Percentiles rank a stretch among this genome's conserved stretches.
phyloP scores from a whole-genome alignment of 1,140 invertebrate genomes.

The Polyergus mexicanus region DNA sequence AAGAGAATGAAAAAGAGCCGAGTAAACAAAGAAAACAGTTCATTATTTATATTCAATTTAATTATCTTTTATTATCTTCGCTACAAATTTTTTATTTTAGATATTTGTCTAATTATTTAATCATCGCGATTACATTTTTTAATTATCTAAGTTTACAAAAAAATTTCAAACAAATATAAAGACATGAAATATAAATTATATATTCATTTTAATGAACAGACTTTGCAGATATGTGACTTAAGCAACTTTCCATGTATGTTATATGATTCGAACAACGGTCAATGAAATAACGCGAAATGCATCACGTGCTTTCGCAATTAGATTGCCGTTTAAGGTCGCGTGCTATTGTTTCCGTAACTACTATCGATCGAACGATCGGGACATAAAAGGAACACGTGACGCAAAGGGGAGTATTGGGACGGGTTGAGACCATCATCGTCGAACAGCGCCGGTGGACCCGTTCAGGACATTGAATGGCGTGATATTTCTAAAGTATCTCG shows the following conservation, averaged over 20 bases:
- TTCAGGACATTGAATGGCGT: not conserved
- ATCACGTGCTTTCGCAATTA: conserved; percentile 57
- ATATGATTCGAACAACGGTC: conserved; percentile 1
- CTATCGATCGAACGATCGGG: conserved; percentile 61
- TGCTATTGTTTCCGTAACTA: conserved; percentile 67
- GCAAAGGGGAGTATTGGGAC: conserved; percentile 61
- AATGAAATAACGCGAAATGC: conserved; percentile 4
- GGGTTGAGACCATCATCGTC: conserved; percentile 32
- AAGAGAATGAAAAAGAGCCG: not conserved
- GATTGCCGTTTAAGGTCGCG: conserved; percentile 54
- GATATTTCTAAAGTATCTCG: not conserved
- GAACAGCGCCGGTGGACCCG: not conserved
- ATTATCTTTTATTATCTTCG: not conserved
- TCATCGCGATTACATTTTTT: not conserved
- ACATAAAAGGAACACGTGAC: conserved; percentile 58
- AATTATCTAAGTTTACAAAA: not conserved
- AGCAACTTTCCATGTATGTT: conserved; percentile 8
- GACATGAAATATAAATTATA: not conserved
- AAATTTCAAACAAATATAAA: conserved; percentile 1
- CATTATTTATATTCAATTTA: conserved; percentile 18
- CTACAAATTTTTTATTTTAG: not conserved
- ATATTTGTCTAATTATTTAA: not conserved
- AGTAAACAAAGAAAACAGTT: not conserved
- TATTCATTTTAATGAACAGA: conserved; percentile 37
- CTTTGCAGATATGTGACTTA: conserved; percentile 13